Evolutionary conservation across 1,140 invertebrate species (phyloP), one percentile per base, ranked within the genome.

Genomic region (Cyrtorhinus lividipennis): DNA sequence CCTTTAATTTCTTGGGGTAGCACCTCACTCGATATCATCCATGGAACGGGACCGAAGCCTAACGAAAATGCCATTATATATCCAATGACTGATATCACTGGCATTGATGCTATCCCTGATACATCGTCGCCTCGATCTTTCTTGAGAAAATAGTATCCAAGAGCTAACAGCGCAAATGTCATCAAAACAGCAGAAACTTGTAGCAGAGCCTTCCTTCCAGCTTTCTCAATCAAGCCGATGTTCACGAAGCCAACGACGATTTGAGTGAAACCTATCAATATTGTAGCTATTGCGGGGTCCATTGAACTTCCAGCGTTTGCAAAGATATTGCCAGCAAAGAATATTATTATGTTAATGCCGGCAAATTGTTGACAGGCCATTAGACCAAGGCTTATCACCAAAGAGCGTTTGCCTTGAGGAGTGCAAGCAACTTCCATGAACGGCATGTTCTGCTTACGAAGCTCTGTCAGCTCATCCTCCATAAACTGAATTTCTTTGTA

Each of bases 291-390:
- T 2, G 63, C 27, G 22, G 66, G 61, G 18, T 79, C 68, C 2
- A 89, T 76, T 2, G 72, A 66, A 18, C 76, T 80, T 56, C 81
- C 77, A 3, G 84, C 78, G 15, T 73, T 76, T 24, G 76, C 64
- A 68, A 94, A 91, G 62, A 94, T 92, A 0, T 73, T 68, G 0
- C 79, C 78, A 0, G 84, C 78, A 67, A 90, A 91, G 71, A 91
- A 91, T 61, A 90, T 84, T 23, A 92, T 85, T 0, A 85, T 86
- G 68, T 92, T 92, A 10, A 93, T 87, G 45, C 90, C 88, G 61
- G 83, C 85, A 27, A 92, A 73, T 71, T 93, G 90, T 69, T 92
- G 90, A 72, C 92, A 86, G 56, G 88, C 74, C 86, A 93, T 90
- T 1, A 93, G 75, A 8, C 83, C 82, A 66, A 87, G 80, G 46